Percentiles rank a stretch among this genome's conserved stretches.
These are phyloP conservation scores for human (Homo sapiens) DNA, from an alignment of 2,113 vertebrate species.

Conservation along the genomic window DNA sequence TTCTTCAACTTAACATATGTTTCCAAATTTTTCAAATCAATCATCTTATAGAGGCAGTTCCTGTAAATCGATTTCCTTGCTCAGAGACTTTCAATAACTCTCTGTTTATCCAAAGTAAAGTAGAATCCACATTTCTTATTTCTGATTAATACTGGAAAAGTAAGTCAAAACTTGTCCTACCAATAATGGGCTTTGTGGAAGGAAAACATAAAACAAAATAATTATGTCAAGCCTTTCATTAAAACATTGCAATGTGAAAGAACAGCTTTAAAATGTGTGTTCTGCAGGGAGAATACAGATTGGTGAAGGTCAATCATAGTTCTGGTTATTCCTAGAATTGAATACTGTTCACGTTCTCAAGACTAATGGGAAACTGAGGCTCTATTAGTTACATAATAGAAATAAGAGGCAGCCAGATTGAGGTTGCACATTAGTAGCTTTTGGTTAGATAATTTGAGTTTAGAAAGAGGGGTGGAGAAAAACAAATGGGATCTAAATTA, in stretches of 20 bases:
- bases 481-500: accelerated
- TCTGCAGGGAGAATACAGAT: neutral
- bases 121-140: neutral
- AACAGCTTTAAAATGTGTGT: neutral
- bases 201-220: neutral
- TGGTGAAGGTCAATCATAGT: neutral
- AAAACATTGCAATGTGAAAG: neutral
- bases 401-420: neutral
- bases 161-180: neutral
- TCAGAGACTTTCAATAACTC: neutral
- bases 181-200: neutral
- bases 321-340: neutral
- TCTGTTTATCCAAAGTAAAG: neutral
- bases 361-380: neutral
- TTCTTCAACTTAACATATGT: neutral
- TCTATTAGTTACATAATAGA: neutral
- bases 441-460: neutral
- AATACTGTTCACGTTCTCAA: neutral
- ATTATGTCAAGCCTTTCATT: neutral
- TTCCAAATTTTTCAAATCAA: neutral
- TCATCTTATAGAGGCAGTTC: neutral
- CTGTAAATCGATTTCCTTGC: neutral
- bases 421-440: neutral
- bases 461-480: neutral
- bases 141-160: neutral